phyloP scores from a whole-genome alignment of 2,797 vertebrate species.

The Dendrocincla fuliginosa region DNA sequence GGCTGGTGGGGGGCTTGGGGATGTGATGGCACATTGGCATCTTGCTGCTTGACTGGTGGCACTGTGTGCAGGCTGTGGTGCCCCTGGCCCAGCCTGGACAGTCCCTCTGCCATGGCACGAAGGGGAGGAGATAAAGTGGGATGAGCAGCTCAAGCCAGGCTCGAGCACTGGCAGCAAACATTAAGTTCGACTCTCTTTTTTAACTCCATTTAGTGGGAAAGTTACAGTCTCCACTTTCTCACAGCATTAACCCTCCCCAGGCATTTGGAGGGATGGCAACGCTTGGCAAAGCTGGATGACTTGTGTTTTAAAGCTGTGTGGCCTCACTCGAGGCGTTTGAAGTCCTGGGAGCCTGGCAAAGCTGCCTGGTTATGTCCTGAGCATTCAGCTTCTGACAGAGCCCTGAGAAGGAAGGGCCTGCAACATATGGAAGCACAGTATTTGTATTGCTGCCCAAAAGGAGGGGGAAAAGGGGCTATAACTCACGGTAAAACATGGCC shows the following conservation, averaged over 20 bases:
- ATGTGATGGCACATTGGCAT: neutral
- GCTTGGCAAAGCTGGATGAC: neutral
- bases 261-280: neutral
- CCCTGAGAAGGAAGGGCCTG: neutral
- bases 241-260: neutral
- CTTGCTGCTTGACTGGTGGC: neutral
- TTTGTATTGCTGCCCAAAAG: neutral
- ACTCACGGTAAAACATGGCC: neutral
- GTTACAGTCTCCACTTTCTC: neutral
- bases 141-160: neutral
- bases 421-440: neutral
- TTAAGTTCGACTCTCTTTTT: neutral
- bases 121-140: neutral
- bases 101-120: neutral
- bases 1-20: neutral
- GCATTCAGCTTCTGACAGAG: neutral
- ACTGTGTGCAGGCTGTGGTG: neutral
- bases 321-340: neutral
- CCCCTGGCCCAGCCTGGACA: neutral
- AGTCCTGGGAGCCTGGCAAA: neutral
- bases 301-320: neutral
- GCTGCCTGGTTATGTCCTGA: neutral
- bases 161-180: neutral
- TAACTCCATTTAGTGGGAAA: neutral
- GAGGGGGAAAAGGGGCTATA: neutral